Base-by-base conservation (phyloP, 2,888 invertebrate genomes). In the Hirudinaria manillensis region DNA sequence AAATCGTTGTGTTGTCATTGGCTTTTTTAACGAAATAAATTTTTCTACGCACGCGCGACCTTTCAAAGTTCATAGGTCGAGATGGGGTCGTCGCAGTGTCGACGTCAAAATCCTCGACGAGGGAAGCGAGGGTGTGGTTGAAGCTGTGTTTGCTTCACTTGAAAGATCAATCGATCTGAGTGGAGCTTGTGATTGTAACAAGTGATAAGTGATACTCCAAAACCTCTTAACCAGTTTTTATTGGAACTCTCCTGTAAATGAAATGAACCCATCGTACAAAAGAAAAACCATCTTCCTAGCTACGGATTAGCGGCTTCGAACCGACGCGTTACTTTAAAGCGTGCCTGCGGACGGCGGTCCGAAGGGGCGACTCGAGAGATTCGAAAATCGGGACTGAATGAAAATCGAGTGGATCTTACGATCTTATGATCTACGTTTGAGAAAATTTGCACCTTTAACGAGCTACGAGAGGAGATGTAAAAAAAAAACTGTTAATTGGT, bases 121-220 rank as follows among this genome's bases (percentile, higher is more conserved):
- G n/a, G 67, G 53, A 13, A 29, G n/a, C 29, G 65, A 6, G 19
- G 65, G 36, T 66, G 74, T 3, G 32, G 66, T 34, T 66, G 66
- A 67, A 66, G 53, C 2, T 51, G 56, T 0, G 38, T 45, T 45
- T 16, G 1, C 1, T 45, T 10, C 45, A 45, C 16, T 45, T 45
- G 45, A 10, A 45, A 45, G 45, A 7, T 45, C 45, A 10, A 6
- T 16, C 27, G 34, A 56, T n/a, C 51, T 21, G 27, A 56, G 19
- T 51, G 34, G n/a, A 2, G 19, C 21, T 72, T 19, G 24, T 55
- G 72, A 56, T 24, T 45, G n/a, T 32, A 29, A 21, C 2, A 27
- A 29, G 19, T 36, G 21, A 61, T 19, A 56, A 29, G 29, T 53
- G 13, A 53, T 53, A 61, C 6, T 7, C 29, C 1, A 61, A n/a